Evolutionary conservation across 2,797 vertebrate species (phyloP).

Genomic region (Notolepis coatsorum): DNA sequence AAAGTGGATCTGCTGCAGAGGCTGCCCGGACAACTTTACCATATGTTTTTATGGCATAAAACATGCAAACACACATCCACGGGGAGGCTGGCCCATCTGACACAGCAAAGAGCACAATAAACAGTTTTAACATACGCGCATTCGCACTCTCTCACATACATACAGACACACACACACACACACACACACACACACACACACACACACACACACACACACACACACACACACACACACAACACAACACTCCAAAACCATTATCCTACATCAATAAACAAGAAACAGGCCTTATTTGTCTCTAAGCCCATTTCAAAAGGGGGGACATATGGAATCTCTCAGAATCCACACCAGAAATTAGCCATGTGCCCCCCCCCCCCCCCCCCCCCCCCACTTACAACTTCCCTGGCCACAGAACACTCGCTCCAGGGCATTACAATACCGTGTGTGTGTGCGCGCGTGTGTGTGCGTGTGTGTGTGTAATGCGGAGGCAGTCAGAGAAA

Average conservation of each 20-base stretch:
- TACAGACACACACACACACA: slow-evolving; percentile 21
- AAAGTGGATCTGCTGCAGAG: slow-evolving; percentile 3
- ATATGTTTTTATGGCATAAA: not conserved
- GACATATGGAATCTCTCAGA: slow-evolving; percentile 50
- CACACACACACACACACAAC: slow-evolving; percentile 28
- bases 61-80: not conserved
- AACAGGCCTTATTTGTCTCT: slow-evolving; percentile 47
- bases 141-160: slow-evolving; percentile 13
- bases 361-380: too few species aligned
- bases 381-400: too few species aligned
- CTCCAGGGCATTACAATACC: slow-evolving; percentile 40
- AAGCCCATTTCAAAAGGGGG: slow-evolving; percentile 3
- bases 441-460: not conserved
- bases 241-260: slow-evolving; percentile 36
- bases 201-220: slow-evolving; percentile 9
- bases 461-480: not conserved
- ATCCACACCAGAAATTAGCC: slow-evolving; percentile 41
- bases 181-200: slow-evolving; percentile 1
- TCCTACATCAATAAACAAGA: slow-evolving; percentile 38
- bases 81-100: not conserved
- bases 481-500: too few species aligned
- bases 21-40: not conserved
- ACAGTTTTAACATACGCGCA: too few species aligned
- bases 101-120: slow-evolving; percentile 7
- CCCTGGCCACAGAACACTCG: slow-evolving; percentile 26